A percentile compares a stretch with the other conserved stretches of the same genome.
Evolutionary conservation across 1,140 invertebrate species (phyloP).

Genomic region (Drosophila sturtevanti): DNA sequence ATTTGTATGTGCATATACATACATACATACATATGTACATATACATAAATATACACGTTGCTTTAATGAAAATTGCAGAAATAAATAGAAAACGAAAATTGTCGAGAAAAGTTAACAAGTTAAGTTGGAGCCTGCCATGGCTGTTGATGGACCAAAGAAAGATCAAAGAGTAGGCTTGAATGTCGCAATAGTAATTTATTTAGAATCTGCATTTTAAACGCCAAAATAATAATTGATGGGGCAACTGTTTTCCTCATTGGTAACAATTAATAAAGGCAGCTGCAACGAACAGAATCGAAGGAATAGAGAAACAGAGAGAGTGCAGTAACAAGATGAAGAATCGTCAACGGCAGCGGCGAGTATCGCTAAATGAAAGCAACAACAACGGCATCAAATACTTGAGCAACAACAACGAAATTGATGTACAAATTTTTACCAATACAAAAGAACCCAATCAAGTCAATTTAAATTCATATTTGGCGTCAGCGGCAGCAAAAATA

Average conservation of each 20-base stretch:
- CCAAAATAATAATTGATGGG: conserved; percentile 68
- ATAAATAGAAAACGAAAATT: conserved; percentile 10
- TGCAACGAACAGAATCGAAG: conserved; percentile 17
- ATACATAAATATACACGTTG: conserved; percentile 4
- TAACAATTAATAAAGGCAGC: conserved; percentile 61
- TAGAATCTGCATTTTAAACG: conserved; percentile 67
- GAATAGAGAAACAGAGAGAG: conserved; percentile 21
- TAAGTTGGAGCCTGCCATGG: conserved; percentile 22
- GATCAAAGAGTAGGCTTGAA: conserved; percentile 24
- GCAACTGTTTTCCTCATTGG: conserved; percentile 33
- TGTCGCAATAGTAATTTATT: conserved; percentile 61
- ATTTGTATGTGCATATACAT: too few relatives aligned
- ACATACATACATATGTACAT: too few relatives aligned
- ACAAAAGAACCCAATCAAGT: conserved; percentile 78
- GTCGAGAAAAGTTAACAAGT: conserved; percentile 31
- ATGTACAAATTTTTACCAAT: conserved; percentile 79
- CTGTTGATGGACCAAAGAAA: conserved; percentile 18
- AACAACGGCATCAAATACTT: conserved; percentile 49
- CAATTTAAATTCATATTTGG: conserved; percentile 79
- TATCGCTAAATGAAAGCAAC: conserved; percentile 68
- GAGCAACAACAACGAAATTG: conserved; percentile 39
- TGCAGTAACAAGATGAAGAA: conserved; percentile 66
- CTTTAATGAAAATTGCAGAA: conserved; percentile 28
- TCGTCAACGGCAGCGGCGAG: conserved; percentile 50
- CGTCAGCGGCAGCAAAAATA: conserved; percentile 32